Evolutionary conservation across 1,140 invertebrate genomes (phyloP), one percentile per base, ranked within the genome.

Genomic region (Melipona quadrifasciata): DNA sequence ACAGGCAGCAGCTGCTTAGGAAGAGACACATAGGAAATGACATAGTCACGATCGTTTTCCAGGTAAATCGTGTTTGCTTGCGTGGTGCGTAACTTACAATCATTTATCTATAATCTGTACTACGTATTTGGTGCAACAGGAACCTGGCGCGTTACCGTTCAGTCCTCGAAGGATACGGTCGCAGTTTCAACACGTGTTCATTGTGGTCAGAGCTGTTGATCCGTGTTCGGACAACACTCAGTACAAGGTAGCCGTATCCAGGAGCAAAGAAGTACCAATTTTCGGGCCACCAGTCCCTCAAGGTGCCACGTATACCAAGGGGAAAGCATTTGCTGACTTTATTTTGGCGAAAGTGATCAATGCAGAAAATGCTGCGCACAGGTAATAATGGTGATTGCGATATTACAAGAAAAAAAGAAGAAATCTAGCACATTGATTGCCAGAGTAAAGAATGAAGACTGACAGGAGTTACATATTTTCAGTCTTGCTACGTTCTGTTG

Each of bases 151-250:
- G 58, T 95, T 97, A 67, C 98, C 98, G 2, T 99, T 99, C 93
- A 99, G 98, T 85, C 98, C 98, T 55, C 97, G 97, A 86, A 97
- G 97, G 91, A 99, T 99, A 90, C 96, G 98, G 78, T 99, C 98
- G 31, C 98, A 99, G 93, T 99, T 99, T 94, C 98, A 99, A 94
- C 99, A 99, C 93, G 99, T 99, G n/a, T 99, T 99, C 93, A 98
- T 99, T 89, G 96, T 99, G 71, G 97, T 99, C 2, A 95, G 97
- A 90, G 98, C 97, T 11, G 96, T 98, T 71, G 98, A 99, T 95
- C 98, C 98, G 19, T 99, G 98, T 93, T 97, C 98, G 14, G 98
- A 99, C 78, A 97, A 97, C 91, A 98, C 97, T 2, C 97, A 97
- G 90, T 99, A 99, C 95, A 98, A 97, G 92, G 97, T 99, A 89